phyloP scores from a whole-genome alignment of 1,140 invertebrate genomes.

The Dinoponera quadriceps region DNA sequence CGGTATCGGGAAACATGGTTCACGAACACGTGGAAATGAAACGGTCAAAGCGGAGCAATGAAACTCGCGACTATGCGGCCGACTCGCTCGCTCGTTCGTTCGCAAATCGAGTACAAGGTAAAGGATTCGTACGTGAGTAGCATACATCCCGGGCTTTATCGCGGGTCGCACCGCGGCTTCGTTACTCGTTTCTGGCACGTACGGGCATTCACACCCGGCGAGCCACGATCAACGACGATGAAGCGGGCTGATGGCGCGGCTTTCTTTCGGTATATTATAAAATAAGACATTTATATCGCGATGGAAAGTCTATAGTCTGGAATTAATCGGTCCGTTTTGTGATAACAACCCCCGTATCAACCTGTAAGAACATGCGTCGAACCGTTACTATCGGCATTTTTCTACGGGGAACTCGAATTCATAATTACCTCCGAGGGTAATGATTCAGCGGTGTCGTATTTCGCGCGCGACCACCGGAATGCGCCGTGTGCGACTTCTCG shows the following conservation, averaged over 20 bases:
- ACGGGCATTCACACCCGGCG: constrained; percentile 70
- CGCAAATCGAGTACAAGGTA: constrained; percentile 73
- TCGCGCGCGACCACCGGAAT: not conserved
- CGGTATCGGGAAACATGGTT: too few species aligned
- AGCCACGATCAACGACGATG: constrained; percentile 49
- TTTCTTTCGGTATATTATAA: constrained; percentile 46
- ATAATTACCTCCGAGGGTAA: not conserved
- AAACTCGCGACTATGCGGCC: not conserved
- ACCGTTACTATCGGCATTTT: too few species aligned
- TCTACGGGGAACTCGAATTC: not conserved
- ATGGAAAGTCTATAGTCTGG: too few species aligned
- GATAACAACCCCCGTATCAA: too few species aligned
- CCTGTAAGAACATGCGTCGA: too few species aligned
- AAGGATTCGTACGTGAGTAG: constrained; percentile 71
- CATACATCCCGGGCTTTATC: constrained; percentile 68
- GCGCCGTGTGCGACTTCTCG: not conserved
- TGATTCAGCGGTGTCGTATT: constrained; percentile 1
- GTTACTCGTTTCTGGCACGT: constrained; percentile 74
- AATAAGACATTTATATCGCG: too few species aligned
- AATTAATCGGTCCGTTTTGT: too few species aligned
- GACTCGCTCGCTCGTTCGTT: constrained; percentile 47
- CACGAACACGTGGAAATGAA: not conserved
- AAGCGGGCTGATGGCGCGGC: constrained; percentile 52
- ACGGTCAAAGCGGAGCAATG: not conserved
- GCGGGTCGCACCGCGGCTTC: constrained; percentile 70